phyloP scores from a whole-genome alignment of 35 echinoderm and acorn worm genomes.

The Ophiothrix spiculata region DNA sequence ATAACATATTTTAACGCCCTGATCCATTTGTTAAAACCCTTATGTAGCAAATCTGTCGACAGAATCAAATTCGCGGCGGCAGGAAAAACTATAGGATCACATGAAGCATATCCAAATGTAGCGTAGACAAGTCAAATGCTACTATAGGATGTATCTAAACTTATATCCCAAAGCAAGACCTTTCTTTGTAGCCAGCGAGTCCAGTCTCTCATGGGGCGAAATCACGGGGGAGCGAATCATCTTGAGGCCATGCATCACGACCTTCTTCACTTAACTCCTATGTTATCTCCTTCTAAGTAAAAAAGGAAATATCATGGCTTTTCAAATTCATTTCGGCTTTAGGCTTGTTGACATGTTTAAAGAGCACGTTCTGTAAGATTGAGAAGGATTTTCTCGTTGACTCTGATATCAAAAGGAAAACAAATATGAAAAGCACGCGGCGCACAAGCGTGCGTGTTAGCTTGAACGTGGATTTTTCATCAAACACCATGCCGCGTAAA shows the following conservation, averaged over 20 bases:
- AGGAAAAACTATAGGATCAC: background rate
- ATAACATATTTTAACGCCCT: background rate
- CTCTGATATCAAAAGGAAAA: background rate
- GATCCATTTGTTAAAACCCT: background rate
- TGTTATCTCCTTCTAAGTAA: background rate
- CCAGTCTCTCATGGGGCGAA: background rate
- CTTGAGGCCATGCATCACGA: background rate
- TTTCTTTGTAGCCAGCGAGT: background rate
- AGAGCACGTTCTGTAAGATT: background rate
- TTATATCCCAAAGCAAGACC: background rate
- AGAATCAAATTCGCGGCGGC: conserved; percentile 1
- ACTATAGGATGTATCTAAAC: background rate
- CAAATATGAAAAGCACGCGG: background rate
- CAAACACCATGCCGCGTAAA: conserved; percentile 4
- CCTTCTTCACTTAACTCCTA: background rate
- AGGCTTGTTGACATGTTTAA: background rate
- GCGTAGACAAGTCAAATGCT: background rate
- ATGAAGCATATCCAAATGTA: background rate
- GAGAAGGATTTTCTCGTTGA: background rate
- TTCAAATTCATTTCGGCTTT: background rate
- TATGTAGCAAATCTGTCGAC: background rate
- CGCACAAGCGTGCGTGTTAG: background rate
- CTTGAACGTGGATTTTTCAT: background rate
- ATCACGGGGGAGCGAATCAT: background rate
- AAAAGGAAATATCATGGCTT: background rate